Base-by-base conservation (phyloP, 2,113 vertebrate genomes). In the Psettodes erumei region DNA sequence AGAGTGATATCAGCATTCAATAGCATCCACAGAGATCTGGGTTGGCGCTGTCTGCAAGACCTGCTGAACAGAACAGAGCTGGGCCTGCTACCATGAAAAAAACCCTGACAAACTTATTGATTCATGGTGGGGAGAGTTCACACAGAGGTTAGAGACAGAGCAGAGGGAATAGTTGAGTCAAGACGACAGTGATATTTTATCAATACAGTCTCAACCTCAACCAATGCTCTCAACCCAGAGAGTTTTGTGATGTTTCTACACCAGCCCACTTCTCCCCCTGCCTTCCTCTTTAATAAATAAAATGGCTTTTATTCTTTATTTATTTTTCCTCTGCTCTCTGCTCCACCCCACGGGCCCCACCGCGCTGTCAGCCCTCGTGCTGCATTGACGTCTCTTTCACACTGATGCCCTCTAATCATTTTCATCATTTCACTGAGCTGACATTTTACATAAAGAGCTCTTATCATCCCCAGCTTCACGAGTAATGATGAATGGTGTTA, bases 201-300 rank as follows among this genome's bases (percentile, higher is more conserved):
- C 87, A 76, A 79, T 85, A 80, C 50, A 25, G 71, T 68, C 75
- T 79, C 27, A 7, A 55, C 83, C n/a, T n/a, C n/a, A n/a, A n/a
- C n/a, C n/a, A n/a, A n/a, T n/a, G n/a, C n/a, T 72, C 12, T 33
- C 38, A 71, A 74, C 62, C 53, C 62, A 23, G 56, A 64, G 53
- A 61, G 70, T 70, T 68, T 62, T 84, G 71, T 58, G 79, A 83
- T 79, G 76, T 84, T 82, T 82, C 32, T 5, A 28, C 21, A 68
- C 27, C 13, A 66, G 66, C 63, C 32, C 10, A 2, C 10, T 45
- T 64, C 83, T 61, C 74, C 23, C 47, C 47, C 50, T 71, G 64
- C 64, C 59, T 71, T 74, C 60, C 12, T 70, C 68, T 69, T 89
- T 58, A 88, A 91, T 90, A 88, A 90, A 85, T 91, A 82, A 88